Percentiles rank a stretch among this genome's conserved stretches.
phyloP scores from a whole-genome alignment of 2,888 invertebrate species.

The Tipula lateralis region DNA sequence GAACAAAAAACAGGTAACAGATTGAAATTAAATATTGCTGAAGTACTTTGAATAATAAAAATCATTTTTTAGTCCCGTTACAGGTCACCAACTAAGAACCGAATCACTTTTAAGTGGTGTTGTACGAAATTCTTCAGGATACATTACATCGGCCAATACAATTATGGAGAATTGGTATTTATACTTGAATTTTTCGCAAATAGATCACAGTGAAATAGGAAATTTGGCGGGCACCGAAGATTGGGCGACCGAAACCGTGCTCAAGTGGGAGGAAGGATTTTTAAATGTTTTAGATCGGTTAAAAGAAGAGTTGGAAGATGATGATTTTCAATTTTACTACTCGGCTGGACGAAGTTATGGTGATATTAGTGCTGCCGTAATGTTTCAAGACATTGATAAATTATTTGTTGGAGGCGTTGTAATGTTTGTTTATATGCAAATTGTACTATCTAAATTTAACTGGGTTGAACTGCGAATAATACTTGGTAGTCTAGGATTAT shows the following conservation, averaged over 20 bases:
- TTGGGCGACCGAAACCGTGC: conserved; percentile 56
- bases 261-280: conserved; percentile 60
- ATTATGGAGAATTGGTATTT: conserved; percentile 61
- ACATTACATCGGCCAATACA: conserved; percentile 60
- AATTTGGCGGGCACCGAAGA: conserved; percentile 71
- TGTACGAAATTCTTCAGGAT: conserved; percentile 55
- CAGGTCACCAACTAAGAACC: conserved; percentile 63
- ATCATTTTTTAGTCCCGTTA: conserved; percentile 53
- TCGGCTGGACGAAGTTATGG: conserved; percentile 63
- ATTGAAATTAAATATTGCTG: not conserved
- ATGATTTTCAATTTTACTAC: conserved; percentile 53
- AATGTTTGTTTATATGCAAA: conserved; percentile 69
- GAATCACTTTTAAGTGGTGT: conserved; percentile 59
- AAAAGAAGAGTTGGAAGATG: conserved; percentile 43
- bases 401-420: conserved; percentile 61
- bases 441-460: conserved; percentile 69
- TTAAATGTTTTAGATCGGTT: conserved; percentile 48
- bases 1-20: conserved; percentile 45
- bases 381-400: conserved; percentile 69
- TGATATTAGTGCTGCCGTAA: conserved; percentile 64
- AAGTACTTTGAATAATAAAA: not conserved
- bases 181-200: conserved; percentile 61
- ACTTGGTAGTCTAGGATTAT: conserved; percentile 55
- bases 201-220: conserved; percentile 61
- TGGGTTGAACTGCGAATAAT: conserved; percentile 66